Evolutionary conservation across 2,113 vertebrate genomes (phyloP).

Genomic region (Scartelaos histophorus): DNA sequence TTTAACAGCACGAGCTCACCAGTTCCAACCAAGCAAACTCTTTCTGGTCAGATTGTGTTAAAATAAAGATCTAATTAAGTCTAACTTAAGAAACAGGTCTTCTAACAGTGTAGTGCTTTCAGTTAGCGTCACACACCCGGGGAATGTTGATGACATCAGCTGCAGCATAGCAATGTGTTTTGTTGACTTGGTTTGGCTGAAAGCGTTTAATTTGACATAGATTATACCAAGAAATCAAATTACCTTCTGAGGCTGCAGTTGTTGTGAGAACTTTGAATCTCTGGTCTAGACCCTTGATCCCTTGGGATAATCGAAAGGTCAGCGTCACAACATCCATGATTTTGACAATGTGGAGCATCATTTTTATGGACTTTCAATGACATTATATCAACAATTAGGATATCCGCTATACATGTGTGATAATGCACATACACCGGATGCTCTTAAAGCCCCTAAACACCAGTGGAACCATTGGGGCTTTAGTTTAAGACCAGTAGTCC

Average conservation of each 20-base stretch:
- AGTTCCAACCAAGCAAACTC: no score
- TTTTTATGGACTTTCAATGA: neutral
- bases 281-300: constrained; percentile 15
- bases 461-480: constrained; percentile 3
- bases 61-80: no score
- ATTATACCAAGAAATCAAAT: neutral
- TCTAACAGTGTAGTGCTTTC: no score
- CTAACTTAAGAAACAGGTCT: no score
- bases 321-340: no score
- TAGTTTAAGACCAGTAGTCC: neutral
- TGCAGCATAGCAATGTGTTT: no score
- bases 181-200: neutral
- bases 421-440: constrained; percentile 18
- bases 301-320: constrained; percentile 27
- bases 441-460: constrained; percentile 7
- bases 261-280: neutral
- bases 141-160: no score
- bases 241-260: neutral
- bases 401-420: no score
- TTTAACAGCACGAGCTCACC: no score
- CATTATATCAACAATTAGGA: constrained; percentile 2
- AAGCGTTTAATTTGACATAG: neutral
- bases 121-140: no score
- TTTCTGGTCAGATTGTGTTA: no score
- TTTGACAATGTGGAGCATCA: no score